Percentiles rank a stretch among this genome's conserved stretches.
phyloP scores from a whole-genome alignment of 2,113 vertebrate genomes.

The Ammospiza nelsoni region DNA sequence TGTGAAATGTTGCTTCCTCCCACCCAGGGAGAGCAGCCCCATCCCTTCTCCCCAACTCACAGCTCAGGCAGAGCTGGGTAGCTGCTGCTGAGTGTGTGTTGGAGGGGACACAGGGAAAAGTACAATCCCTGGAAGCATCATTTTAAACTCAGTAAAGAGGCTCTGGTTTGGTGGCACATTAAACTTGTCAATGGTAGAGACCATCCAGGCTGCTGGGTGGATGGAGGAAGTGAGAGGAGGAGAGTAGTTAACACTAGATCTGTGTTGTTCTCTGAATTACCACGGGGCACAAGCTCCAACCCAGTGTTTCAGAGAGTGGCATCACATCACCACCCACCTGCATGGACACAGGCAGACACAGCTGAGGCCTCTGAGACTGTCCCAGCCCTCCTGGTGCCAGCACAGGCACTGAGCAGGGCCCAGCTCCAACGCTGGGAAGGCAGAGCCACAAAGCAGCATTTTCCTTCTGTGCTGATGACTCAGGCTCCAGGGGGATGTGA shows the following conservation, averaged over 20 bases:
- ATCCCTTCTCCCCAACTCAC: not conserved
- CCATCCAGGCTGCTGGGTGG: not conserved
- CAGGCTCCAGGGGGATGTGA: not conserved
- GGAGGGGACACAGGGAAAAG: not conserved
- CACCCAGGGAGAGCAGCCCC: not conserved
- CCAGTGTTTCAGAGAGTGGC: not conserved
- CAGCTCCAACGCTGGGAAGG: not conserved
- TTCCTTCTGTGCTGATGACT: not conserved
- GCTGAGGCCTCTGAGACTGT: not conserved
- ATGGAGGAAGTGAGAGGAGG: not conserved
- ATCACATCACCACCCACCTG: not conserved
- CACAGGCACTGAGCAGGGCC: not conserved
- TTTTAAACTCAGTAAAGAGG: not conserved
- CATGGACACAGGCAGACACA: not conserved
- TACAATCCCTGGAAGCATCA: not conserved
- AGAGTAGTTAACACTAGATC: not conserved
- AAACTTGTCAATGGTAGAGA: not conserved
- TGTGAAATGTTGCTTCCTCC: not conserved
- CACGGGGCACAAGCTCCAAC: not conserved
- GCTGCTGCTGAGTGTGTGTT: rapidly evolving
- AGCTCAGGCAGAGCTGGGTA: not conserved
- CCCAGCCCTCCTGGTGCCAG: not conserved
- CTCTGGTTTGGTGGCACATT: not conserved
- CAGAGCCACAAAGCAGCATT: not conserved
- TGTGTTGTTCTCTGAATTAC: conserved; percentile 1